Evolutionary conservation across 2,113 vertebrate species (phyloP).

Genomic region (Saguinus imperator): DNA sequence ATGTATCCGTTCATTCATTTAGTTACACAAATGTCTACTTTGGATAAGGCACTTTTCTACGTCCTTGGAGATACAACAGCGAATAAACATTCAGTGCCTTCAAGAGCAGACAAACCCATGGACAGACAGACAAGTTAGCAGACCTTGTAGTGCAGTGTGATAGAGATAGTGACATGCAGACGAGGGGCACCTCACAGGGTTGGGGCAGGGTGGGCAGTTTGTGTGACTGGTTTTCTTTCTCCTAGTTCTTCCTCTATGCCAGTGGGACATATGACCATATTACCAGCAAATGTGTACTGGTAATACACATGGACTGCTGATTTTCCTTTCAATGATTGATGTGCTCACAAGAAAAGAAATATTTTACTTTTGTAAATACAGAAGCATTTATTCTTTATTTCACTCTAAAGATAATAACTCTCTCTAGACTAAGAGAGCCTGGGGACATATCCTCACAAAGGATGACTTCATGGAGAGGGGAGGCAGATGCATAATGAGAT

Average conservation of each 20-base stretch:
- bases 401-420: not conserved
- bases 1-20: not conserved
- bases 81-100: not conserved
- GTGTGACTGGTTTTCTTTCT: not conserved
- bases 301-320: not conserved
- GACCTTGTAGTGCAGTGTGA: not conserved
- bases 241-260: not conserved
- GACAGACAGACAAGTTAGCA: not conserved
- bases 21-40: not conserved
- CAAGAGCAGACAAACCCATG: not conserved
- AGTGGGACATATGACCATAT: not conserved
- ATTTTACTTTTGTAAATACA: not conserved
- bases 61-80: not conserved
- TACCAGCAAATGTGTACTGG: not conserved
- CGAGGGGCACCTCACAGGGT: not conserved
- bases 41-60: not conserved
- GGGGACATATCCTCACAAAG: not conserved
- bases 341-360: not conserved
- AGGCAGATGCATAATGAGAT: not conserved
- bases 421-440: not conserved
- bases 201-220: not conserved
- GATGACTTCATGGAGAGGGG: not conserved
- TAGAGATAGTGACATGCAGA: not conserved
- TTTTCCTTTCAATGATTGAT: not conserved
- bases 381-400: not conserved